A percentile compares a stretch with the other conserved stretches of the same genome.
Conservation (phyloP, 2,888 invertebrate species). For the Parnassius smintheus region DNA sequence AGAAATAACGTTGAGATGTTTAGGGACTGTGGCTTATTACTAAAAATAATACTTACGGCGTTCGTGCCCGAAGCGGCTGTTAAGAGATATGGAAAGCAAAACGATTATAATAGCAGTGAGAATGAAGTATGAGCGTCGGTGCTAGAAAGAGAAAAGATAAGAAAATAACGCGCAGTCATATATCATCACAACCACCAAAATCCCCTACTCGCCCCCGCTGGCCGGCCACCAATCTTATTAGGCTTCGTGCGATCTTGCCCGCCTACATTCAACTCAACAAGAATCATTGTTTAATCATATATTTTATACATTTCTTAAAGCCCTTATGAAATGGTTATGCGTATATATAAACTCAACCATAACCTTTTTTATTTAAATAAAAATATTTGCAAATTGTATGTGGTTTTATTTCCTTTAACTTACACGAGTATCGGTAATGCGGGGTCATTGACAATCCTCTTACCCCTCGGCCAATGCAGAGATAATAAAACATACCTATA, state of each 20-base stretch:
- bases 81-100: slow-evolving; percentile 75
- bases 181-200: slow-evolving; percentile 79
- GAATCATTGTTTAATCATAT: slow-evolving; percentile 29
- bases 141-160: slow-evolving; percentile 80
- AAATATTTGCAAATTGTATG: no score
- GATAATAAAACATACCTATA: no score
- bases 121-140: slow-evolving; percentile 77
- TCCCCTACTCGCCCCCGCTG: slow-evolving; percentile 61
- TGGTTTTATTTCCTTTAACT: no score
- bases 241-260: slow-evolving; percentile 57
- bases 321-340: not conserved
- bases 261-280: slow-evolving; percentile 69
- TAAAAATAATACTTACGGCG: slow-evolving; percentile 67
- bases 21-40: slow-evolving; percentile 62
- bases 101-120: slow-evolving; percentile 71
- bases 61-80: slow-evolving; percentile 61
- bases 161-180: slow-evolving; percentile 79
- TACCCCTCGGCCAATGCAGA: no score
- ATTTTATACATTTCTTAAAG: slow-evolving; percentile 13
- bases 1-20: slow-evolving; percentile 41
- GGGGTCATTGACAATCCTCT: no score
- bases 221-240: slow-evolving; percentile 73
- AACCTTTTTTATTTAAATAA: no score
- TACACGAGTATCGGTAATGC: no score
- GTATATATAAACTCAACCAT: no score